phyloP scores from a whole-genome alignment of 2,113 vertebrate species.

The Centropristis striata region DNA sequence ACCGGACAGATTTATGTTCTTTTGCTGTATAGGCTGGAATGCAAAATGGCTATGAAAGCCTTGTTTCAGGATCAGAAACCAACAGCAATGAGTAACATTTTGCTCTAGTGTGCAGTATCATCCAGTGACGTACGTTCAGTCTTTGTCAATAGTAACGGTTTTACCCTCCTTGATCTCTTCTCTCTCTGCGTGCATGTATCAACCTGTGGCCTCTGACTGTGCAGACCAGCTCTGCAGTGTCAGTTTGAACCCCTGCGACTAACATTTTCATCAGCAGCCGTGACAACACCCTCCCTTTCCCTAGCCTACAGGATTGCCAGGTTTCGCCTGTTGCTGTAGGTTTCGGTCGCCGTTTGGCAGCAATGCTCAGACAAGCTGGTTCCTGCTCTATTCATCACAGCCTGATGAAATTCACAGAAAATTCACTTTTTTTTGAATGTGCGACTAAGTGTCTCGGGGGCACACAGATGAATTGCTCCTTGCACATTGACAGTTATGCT shows the following conservation, averaged over 20 bases:
- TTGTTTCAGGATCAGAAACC: neutral
- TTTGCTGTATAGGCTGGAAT: neutral
- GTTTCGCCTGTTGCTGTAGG: slow-evolving; percentile 81
- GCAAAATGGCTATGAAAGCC: neutral
- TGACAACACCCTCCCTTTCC: slow-evolving; percentile 78
- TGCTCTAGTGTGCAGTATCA: slow-evolving; percentile 2
- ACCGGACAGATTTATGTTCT: neutral
- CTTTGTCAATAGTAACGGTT: slow-evolving; percentile 72
- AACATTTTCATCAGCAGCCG: slow-evolving; percentile 59
- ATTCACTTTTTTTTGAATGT: slow-evolving; percentile 47
- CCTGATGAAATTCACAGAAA: slow-evolving; percentile 69
- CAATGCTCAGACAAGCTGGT: slow-evolving; percentile 75
- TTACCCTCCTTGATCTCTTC: slow-evolving; percentile 39
- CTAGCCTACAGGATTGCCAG: slow-evolving; percentile 77
- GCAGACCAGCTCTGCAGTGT: slow-evolving; percentile 81
- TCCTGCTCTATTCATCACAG: slow-evolving; percentile 78
- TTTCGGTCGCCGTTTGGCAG: slow-evolving; percentile 83
- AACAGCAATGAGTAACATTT: neutral
- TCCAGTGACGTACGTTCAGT: neutral
- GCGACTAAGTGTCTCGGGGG: slow-evolving; percentile 52
- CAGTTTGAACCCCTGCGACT: slow-evolving; percentile 75
- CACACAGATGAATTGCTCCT: slow-evolving; percentile 12
- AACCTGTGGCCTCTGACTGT: slow-evolving; percentile 76
- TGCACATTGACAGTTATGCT: slow-evolving; percentile 5
- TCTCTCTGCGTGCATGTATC: slow-evolving; percentile 62